Percentiles rank a stretch among this genome's conserved stretches.
These are phyloP conservation scores for Arctopsyche grandis DNA, from an alignment of 1,140 invertebrate species.

Conservation along the genomic window DNA sequence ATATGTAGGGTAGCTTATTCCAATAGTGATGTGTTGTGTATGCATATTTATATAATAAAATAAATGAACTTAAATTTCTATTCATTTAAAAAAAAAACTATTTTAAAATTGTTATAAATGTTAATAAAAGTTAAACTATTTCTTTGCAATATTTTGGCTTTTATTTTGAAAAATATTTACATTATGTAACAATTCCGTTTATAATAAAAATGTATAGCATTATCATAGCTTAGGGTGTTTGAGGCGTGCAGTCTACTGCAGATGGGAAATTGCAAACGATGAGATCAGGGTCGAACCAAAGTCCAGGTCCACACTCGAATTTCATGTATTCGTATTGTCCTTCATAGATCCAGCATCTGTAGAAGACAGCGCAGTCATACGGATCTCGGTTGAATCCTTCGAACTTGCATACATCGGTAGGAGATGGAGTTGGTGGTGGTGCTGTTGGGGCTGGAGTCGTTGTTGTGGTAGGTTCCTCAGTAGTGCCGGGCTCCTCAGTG, in stretches of 20 bases:
- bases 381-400: slow-evolving; percentile 34
- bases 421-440: slow-evolving; percentile 22
- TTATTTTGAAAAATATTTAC: neutral
- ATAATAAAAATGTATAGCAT: neutral
- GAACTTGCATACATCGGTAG: slow-evolving; percentile 7
- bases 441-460: neutral
- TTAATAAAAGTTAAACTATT: neutral
- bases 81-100: neutral
- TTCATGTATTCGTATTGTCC: slow-evolving; percentile 16
- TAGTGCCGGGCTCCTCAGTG: neutral
- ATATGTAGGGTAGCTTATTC: too few relatives aligned
- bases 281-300: neutral
- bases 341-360: slow-evolving; percentile 9
- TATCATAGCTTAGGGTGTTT: neutral
- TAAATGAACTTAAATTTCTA: too few relatives aligned
- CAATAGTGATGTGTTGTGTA: too few relatives aligned
- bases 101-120: neutral
- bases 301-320: slow-evolving; percentile 27
- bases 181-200: neutral
- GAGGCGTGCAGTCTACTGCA: slow-evolving; percentile 6
- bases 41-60: too few relatives aligned
- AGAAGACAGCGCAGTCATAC: slow-evolving; percentile 28
- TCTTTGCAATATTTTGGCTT: too few relatives aligned
- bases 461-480: neutral
- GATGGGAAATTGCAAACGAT: slow-evolving; percentile 19